phyloP scores from a whole-genome alignment of 2,113 vertebrate genomes.

The Vimba vimba region DNA sequence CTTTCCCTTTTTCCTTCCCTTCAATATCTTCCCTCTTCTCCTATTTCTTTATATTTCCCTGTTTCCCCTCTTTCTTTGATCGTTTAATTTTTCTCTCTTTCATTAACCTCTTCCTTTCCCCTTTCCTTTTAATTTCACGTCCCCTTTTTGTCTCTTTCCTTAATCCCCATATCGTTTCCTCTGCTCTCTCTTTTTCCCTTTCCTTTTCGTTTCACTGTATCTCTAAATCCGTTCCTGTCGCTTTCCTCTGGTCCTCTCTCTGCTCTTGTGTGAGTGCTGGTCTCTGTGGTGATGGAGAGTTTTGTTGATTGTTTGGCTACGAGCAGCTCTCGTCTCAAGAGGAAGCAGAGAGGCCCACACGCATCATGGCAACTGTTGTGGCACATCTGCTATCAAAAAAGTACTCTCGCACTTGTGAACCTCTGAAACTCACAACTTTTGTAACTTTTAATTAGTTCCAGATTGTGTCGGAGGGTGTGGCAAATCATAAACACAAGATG shows the following conservation, averaged over 20 bases:
- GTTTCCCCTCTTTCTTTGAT: neutral
- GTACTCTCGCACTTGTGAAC: neutral
- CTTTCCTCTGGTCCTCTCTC: neutral
- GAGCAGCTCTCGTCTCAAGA: conserved; percentile 23
- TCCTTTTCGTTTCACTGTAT: neutral
- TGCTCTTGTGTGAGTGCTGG: neutral
- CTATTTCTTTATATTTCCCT: neutral
- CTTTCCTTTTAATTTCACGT: neutral
- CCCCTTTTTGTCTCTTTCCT: neutral
- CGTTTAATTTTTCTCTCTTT: neutral
- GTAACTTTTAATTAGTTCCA: conserved; percentile 33
- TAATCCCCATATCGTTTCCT: no score
- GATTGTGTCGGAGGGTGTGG: conserved; percentile 29
- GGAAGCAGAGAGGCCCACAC: conserved; percentile 1
- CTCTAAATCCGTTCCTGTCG: neutral
- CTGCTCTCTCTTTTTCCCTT: neutral
- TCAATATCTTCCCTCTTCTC: neutral
- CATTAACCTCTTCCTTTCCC: neutral
- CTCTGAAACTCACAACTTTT: conserved; percentile 16
- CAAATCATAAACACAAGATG: neutral
- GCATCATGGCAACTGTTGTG: neutral
- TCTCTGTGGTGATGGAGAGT: neutral
- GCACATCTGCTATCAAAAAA: neutral
- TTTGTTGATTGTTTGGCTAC: neutral
- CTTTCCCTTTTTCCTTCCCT: no score